Conservation (phyloP, 1,140 invertebrate species). For the Globodera rostochiensis region DNA sequence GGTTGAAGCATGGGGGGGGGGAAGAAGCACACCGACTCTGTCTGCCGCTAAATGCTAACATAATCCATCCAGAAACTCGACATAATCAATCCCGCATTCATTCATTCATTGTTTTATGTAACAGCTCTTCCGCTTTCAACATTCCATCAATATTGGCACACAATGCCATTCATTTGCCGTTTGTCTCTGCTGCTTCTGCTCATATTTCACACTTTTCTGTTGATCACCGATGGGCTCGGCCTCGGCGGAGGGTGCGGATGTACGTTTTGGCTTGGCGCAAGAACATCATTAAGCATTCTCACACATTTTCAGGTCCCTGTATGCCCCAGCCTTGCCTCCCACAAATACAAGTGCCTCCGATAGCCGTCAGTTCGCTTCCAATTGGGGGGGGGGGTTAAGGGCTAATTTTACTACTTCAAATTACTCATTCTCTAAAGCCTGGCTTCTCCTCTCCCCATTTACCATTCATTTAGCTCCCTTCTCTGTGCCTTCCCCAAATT, state of each 20-base stretch:
- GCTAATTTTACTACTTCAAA: too few species aligned
- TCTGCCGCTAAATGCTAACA: too few species aligned
- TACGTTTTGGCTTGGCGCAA: neutral
- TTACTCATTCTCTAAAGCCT: neutral
- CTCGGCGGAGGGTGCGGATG: constrained; percentile 29
- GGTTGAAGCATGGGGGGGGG: neutral
- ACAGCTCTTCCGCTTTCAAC: too few species aligned
- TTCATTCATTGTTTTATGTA: neutral
- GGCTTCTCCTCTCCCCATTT: neutral
- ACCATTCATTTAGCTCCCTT: constrained; percentile 4
- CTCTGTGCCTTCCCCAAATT: constrained; percentile 39
- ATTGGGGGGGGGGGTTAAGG: too few species aligned
- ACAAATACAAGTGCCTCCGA: constrained; percentile 37
- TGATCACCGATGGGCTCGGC: constrained; percentile 11
- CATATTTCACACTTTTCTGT: neutral
- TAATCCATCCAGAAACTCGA: too few species aligned
- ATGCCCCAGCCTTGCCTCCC: constrained; percentile 40
- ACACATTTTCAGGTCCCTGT: constrained; percentile 25
- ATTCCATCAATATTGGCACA: too few species aligned
- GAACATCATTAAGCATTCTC: neutral
- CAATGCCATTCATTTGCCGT: neutral
- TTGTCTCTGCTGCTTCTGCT: neutral
- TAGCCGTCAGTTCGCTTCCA: constrained; percentile 21
- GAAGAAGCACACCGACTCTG: neutral
- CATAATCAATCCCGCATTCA: too few species aligned